Evolutionary conservation across 2,888 invertebrate genomes (phyloP).

Genomic region (Aquatica leii): DNA sequence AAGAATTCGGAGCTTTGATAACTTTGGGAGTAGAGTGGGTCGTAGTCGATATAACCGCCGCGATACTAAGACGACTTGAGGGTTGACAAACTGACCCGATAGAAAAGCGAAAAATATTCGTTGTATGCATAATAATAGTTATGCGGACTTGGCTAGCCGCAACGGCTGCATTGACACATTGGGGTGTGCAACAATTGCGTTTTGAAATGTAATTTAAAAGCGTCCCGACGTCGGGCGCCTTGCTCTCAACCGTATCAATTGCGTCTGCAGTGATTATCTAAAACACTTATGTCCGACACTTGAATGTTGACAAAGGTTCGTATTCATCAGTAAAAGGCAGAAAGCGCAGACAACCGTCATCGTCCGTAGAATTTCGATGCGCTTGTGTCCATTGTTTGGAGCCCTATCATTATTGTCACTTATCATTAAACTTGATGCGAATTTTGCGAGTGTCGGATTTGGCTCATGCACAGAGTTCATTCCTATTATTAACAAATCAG

Average conservation of each 20-base stretch:
- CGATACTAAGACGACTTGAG: conserved; percentile 19
- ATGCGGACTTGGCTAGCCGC: conserved; percentile 30
- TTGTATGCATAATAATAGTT: conserved; percentile 37
- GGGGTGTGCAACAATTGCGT: conserved; percentile 42
- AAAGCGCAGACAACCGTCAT: conserved; percentile 16
- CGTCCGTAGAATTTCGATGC: conserved; percentile 34
- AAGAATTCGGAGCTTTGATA: conserved; percentile 55
- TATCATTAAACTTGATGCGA: conserved; percentile 44
- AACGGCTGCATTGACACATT: conserved; percentile 36
- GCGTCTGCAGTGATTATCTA: conserved; percentile 39
- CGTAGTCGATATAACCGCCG: conserved; percentile 32
- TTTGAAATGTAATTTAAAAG: conserved; percentile 40
- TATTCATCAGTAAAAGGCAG: background rate
- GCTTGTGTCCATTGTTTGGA: conserved; percentile 38
- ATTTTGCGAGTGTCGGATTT: conserved; percentile 36
- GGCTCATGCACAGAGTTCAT: conserved; percentile 32
- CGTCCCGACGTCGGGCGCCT: conserved; percentile 37
- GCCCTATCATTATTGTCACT: conserved; percentile 45
- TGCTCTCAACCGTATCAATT: conserved; percentile 37
- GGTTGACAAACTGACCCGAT: conserved; percentile 38
- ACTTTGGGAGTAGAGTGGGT: conserved; percentile 40
- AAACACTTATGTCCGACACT: conserved; percentile 24
- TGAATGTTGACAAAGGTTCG: conserved; percentile 15
- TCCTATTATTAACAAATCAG: conserved; percentile 41
- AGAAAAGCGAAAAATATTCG: conserved; percentile 33